Conservation (phyloP, 1,140 invertebrate genomes). For the Laodelphax striatellus region DNA sequence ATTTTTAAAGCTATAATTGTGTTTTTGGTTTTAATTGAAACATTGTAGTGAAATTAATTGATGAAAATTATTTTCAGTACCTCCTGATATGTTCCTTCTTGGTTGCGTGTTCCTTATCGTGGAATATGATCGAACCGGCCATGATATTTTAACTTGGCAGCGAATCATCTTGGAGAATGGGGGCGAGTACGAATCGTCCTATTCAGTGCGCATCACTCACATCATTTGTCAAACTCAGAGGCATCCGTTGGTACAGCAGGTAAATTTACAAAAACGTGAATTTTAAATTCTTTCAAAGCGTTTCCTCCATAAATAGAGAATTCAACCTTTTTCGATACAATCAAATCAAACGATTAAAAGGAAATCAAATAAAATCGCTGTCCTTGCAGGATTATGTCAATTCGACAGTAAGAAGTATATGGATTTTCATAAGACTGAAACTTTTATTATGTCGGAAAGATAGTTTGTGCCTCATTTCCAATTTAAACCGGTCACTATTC, state of each 20-base stretch:
- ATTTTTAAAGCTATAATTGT: background rate
- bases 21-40: background rate
- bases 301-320: too few species aligned
- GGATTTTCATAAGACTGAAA: too few species aligned
- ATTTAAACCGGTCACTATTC: too few species aligned
- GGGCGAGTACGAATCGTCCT: conserved; percentile 76
- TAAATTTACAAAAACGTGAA: conserved; percentile 22
- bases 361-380: too few species aligned
- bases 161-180: conserved; percentile 76
- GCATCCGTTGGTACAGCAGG: conserved; percentile 59
- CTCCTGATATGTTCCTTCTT: conserved; percentile 74
- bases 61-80: conserved; percentile 45
- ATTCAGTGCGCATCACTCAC: conserved; percentile 78
- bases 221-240: conserved; percentile 82
- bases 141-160: conserved; percentile 58
- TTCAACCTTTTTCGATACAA: too few species aligned
- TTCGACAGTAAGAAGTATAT: too few species aligned
- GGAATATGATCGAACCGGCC: conserved; percentile 51
- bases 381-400: too few species aligned
- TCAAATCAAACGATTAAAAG: too few species aligned
- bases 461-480: too few species aligned
- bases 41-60: background rate
- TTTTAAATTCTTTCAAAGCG: too few species aligned
- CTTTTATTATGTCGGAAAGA: too few species aligned
- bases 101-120: conserved; percentile 87